Conservation (phyloP, 2,888 invertebrate genomes). For the Acrocyrtus sp. region DNA sequence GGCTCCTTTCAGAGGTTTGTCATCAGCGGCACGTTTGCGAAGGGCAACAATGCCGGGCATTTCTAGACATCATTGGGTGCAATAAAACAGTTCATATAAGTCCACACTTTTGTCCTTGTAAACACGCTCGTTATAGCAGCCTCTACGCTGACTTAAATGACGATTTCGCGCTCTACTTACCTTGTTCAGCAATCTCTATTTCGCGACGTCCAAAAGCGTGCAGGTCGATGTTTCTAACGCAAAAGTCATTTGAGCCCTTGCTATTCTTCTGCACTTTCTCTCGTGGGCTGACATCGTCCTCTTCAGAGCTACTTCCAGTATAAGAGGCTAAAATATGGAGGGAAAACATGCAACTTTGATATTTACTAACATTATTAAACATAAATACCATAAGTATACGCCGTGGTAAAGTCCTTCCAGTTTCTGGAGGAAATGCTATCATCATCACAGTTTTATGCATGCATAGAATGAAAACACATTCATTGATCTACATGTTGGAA, state of each 20-base stretch:
- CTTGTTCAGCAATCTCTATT: slow-evolving; percentile 98
- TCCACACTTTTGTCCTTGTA: too few relatives aligned
- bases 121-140: too few relatives aligned
- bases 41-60: slow-evolving; percentile 99
- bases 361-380: neutral
- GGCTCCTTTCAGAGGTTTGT: slow-evolving; percentile 94
- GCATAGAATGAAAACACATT: too few relatives aligned
- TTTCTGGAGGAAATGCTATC: too few relatives aligned
- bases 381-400: slow-evolving; percentile 13
- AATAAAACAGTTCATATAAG: neutral
- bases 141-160: neutral
- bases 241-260: slow-evolving; percentile 87
- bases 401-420: too few relatives aligned
- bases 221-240: slow-evolving; percentile 92
- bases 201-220: slow-evolving; percentile 94
- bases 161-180: slow-evolving; percentile 67
- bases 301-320: slow-evolving; percentile 91
- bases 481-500: too few relatives aligned
- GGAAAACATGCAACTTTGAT: slow-evolving; percentile 30
- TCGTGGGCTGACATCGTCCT: slow-evolving; percentile 91
- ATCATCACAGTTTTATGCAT: too few relatives aligned
- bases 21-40: slow-evolving; percentile 88
- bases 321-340: slow-evolving; percentile 69
- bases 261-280: slow-evolving; percentile 92
- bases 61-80: slow-evolving; percentile 71